Conservation (phyloP, 2,113 vertebrate genomes). For the Poeciliopsis prolifica region DNA sequence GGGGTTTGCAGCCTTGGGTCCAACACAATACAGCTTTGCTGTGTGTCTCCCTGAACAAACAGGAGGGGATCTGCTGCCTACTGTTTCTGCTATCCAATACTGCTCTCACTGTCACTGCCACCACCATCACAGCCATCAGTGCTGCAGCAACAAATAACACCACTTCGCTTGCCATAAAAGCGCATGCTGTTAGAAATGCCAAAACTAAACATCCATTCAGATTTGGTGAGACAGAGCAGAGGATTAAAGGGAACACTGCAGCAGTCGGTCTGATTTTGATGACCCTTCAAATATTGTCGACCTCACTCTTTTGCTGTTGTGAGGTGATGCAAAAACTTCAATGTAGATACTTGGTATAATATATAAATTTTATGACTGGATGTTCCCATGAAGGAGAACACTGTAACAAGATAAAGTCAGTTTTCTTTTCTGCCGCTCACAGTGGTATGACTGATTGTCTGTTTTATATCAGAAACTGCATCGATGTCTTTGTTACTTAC, state of each 20-base stretch:
- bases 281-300: background rate
- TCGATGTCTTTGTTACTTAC: no score
- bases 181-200: constrained; percentile 24
- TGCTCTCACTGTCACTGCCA: constrained; percentile 68
- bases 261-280: background rate
- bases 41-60: constrained; percentile 69
- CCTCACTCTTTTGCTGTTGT: no score
- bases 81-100: constrained; percentile 65
- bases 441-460: no score
- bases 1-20: constrained; percentile 67
- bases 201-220: constrained; percentile 46
- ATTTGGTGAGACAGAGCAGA: constrained; percentile 6
- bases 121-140: constrained; percentile 73
- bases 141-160: constrained; percentile 67
- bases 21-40: constrained; percentile 69
- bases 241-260: background rate
- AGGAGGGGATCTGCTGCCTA: constrained; percentile 71
- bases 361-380: background rate
- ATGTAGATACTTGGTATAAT: background rate
- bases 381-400: no score
- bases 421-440: no score
- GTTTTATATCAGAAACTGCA: no score
- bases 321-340: background rate
- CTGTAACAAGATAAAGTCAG: no score
- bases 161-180: constrained; percentile 52